Percentiles rank a stretch among this genome's conserved stretches.
Evolutionary conservation across 2,113 vertebrate genomes (phyloP).

Genomic region (Plectropomus leopardus): DNA sequence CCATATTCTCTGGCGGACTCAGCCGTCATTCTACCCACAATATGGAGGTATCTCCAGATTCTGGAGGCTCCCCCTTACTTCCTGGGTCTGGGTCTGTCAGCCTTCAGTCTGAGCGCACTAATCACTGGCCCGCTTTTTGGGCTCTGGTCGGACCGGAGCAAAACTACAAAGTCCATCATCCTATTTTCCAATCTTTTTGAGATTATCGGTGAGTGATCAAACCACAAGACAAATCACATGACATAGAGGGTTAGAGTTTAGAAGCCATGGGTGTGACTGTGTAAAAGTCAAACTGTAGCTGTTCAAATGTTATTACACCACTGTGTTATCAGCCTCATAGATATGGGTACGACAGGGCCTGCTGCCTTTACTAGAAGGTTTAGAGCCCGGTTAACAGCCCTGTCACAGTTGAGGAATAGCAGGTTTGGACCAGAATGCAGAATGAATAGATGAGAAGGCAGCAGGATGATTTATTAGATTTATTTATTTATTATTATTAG

Average conservation of each 20-base stretch:
- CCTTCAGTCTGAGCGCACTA: conserved; percentile 88
- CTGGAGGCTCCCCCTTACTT: conserved; percentile 88
- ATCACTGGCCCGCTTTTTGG: conserved; percentile 87
- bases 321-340: too few species aligned
- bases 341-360: too few species aligned
- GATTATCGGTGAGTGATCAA: conserved; percentile 84
- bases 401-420: too few species aligned
- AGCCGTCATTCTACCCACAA: conserved; percentile 90
- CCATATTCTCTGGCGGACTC: background rate
- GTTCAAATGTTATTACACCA: too few species aligned
- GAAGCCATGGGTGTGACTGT: background rate
- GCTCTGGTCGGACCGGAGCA: conserved; percentile 85
- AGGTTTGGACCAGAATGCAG: too few species aligned
- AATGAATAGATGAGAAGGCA: too few species aligned
- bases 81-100: conserved; percentile 87
- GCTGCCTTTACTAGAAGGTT: too few species aligned
- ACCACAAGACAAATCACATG: conserved; percentile 8
- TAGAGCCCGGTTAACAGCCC: too few species aligned
- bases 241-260: background rate
- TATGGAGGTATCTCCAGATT: conserved; percentile 89
- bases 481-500: too few species aligned
- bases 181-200: conserved; percentile 89
- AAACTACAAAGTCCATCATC: conserved; percentile 85
- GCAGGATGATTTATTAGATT: too few species aligned
- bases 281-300: background rate